Conservation (phyloP, 2,888 invertebrate species). For the Drosophila gaucha region DNA sequence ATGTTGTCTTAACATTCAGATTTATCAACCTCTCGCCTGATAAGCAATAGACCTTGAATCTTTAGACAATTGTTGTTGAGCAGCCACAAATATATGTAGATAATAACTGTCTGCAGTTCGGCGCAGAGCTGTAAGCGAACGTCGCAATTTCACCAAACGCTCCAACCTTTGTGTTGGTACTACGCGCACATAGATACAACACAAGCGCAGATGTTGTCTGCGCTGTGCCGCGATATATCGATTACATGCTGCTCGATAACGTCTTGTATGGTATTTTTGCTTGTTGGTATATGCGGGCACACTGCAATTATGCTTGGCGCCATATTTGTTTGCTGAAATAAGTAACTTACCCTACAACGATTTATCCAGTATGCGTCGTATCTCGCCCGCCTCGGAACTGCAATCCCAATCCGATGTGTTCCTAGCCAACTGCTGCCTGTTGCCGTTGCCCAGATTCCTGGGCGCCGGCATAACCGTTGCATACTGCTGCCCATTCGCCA, state of each 20-base stretch:
- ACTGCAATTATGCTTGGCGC: neutral
- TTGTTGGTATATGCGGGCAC: neutral
- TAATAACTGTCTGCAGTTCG: constrained; percentile 26
- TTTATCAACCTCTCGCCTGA: constrained; percentile 26
- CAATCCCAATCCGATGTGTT: constrained; percentile 87
- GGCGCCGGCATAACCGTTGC: constrained; percentile 49
- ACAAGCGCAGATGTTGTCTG: constrained; percentile 4
- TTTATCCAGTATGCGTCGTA: constrained; percentile 86
- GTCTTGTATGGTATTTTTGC: neutral
- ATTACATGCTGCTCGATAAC: too few relatives aligned
- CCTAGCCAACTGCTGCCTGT: constrained; percentile 31
- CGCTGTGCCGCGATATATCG: constrained; percentile 17
- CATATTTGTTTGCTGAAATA: too few relatives aligned
- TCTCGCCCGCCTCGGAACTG: constrained; percentile 90
- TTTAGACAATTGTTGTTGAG: constrained; percentile 27
- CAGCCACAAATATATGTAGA: constrained; percentile 8
- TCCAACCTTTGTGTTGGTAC: constrained; percentile 40
- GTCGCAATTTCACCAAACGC: constrained; percentile 38
- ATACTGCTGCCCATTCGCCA: constrained; percentile 47
- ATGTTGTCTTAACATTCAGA: constrained; percentile 10
- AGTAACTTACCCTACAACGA: constrained; percentile 47
- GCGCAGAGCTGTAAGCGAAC: constrained; percentile 16
- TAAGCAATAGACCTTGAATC: constrained; percentile 40
- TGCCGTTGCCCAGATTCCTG: constrained; percentile 30
- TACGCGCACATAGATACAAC: constrained; percentile 9